Percentiles rank a stretch among this genome's conserved stretches.
phyloP scores from a whole-genome alignment of 2,797 vertebrate species.

The Parambassis ranga region DNA sequence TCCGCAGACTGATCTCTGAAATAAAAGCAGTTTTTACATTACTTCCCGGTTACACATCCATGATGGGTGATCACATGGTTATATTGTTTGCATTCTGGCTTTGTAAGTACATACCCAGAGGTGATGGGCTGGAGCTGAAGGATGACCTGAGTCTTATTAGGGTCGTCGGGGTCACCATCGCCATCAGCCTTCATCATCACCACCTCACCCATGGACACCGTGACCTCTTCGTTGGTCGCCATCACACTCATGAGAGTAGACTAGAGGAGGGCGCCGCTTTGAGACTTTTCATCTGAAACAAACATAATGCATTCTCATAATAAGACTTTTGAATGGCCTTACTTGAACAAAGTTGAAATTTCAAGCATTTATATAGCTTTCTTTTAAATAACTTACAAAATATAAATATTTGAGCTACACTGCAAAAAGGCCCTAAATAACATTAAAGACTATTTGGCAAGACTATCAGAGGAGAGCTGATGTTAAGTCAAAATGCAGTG shows the following conservation, averaged over 20 bases:
- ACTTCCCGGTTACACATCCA: background rate
- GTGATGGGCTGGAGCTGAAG: slow-evolving; percentile 92
- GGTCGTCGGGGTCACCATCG: slow-evolving; percentile 84
- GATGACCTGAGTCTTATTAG: slow-evolving; percentile 93
- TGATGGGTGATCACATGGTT: background rate
- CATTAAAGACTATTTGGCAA: too few relatives aligned
- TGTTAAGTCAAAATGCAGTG: too few relatives aligned
- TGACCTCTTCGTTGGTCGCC: slow-evolving; percentile 90
- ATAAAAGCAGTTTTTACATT: slow-evolving; percentile 4
- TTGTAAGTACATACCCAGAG: slow-evolving; percentile 85
- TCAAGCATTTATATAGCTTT: too few relatives aligned
- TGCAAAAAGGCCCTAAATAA: too few relatives aligned
- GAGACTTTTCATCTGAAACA: slow-evolving; percentile 53
- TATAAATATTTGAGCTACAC: too few relatives aligned
- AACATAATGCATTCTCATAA: too few relatives aligned
- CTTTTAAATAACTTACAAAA: too few relatives aligned
- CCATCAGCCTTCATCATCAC: slow-evolving; percentile 88
- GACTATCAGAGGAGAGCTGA: too few relatives aligned
- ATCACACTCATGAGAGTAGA: slow-evolving; percentile 66
- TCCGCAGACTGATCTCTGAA: slow-evolving; percentile 87
- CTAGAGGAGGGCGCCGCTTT: slow-evolving; percentile 23
- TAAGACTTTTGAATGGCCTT: too few relatives aligned
- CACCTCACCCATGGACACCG: slow-evolving; percentile 91
- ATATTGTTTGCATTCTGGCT: background rate
- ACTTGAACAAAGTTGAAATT: too few relatives aligned